phyloP scores from a whole-genome alignment of 2,113 vertebrate species.

The Oryzias woworae region DNA sequence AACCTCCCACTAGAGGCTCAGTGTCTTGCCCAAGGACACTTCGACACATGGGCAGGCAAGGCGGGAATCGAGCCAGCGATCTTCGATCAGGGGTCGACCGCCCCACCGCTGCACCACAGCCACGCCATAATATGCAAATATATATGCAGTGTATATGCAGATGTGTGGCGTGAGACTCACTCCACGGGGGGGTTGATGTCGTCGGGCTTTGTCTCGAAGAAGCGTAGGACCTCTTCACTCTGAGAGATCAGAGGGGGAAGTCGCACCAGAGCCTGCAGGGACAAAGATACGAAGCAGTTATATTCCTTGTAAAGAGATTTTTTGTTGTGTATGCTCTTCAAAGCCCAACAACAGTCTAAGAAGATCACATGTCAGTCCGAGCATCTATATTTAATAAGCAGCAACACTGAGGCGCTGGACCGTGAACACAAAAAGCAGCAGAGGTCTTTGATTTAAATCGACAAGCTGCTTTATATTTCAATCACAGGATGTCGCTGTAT shows the following conservation, averaged over 20 bases:
- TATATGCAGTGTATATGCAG: not conserved
- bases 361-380: constrained; percentile 35
- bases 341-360: constrained; percentile 9
- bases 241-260: constrained; percentile 96
- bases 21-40: too few species aligned
- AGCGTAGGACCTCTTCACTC: constrained; percentile 94
- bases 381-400: constrained; percentile 54
- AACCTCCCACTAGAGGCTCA: too few species aligned
- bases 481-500: constrained; percentile 18
- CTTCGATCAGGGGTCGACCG: too few species aligned
- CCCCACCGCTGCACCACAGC: too few species aligned
- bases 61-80: too few species aligned
- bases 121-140: too few species aligned
- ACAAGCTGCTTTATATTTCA: constrained; percentile 34
- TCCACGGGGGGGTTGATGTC: constrained; percentile 95
- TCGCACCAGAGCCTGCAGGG: constrained; percentile 85
- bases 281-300: not conserved
- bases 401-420: not conserved
- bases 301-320: not conserved
- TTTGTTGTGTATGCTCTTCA: too few species aligned
- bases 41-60: too few species aligned
- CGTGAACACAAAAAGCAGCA: not conserved
- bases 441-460: constrained; percentile 14
- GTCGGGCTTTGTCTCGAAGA: constrained; percentile 95
- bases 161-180: constrained; percentile 77